Evolutionary conservation across 2,797 vertebrate genomes (phyloP), one percentile per base, ranked within the genome.

Genomic region (Poliocrania exsul): DNA sequence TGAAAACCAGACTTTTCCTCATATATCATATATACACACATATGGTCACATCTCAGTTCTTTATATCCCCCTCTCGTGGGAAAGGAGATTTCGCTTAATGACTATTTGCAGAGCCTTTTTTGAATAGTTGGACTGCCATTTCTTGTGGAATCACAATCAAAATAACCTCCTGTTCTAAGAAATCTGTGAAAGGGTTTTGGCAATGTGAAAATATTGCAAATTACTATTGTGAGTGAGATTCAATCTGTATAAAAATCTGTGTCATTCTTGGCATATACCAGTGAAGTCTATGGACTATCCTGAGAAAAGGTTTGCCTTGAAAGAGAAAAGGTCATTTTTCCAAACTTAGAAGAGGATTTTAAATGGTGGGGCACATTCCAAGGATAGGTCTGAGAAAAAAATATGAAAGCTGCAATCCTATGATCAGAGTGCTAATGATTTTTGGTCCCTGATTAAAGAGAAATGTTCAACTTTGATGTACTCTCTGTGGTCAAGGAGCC

Each of bases 391-490:
- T 78, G 67, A 89, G 64, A 87, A 67, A 81, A 65, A 88, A 80
- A 87, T 71, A 54, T 31, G 81, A 95, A 78, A 79, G 72, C 75
- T 81, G 44, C 33, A 72, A 20, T 79, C 35, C 72, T 85, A 9
- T 81, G 91, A 95, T 91, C 84, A 91, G 89, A 93, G 91, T 60
- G 86, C 91, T 91, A 81, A 93, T 66, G 38, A 2, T 78, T 78
- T 94, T 89, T 67, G 46, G 79, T 89, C 58, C 51, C 54, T 83
- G 91, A 97, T 96, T 95, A 96, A 96, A 96, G 93, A 61, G 84
- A 93, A 91, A 89, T 69, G 71, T 18, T 81, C 53, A 62, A 75
- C 92, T 95, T 95, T 96, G 88, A 96, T 92, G 75, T 95, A 44
- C 31, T 72, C 81, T 86, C 67, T 94, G 79, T 58, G 89, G 88